These are phyloP conservation scores for Fopius arisanus DNA, from an alignment of 1,140 invertebrate genomes.

Conservation along the genomic window DNA sequence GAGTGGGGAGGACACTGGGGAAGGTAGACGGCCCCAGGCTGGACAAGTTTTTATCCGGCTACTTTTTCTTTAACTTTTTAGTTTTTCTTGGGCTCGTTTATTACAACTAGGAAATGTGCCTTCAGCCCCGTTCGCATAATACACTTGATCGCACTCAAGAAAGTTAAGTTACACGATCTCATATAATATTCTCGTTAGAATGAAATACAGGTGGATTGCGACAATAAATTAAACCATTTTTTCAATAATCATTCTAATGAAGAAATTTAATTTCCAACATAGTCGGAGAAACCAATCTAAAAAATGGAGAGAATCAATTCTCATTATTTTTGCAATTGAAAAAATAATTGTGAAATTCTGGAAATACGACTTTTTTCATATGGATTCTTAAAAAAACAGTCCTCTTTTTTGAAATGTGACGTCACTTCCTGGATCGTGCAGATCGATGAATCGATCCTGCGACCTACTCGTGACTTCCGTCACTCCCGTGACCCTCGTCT, in stretches of 20 bases:
- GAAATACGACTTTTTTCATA: too few species aligned
- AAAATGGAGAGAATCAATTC: too few species aligned
- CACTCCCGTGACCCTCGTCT: slow-evolving; percentile 51
- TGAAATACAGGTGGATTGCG: background rate
- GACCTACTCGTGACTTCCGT: slow-evolving; percentile 52
- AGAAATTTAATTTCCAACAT: background rate
- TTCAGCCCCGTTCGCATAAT: slow-evolving; percentile 36
- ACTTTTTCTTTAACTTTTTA: slow-evolving; percentile 44
- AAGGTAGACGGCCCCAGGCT: slow-evolving; percentile 51
- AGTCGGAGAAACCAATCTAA: background rate
- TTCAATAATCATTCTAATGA: background rate
- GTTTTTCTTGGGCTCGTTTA: slow-evolving; percentile 45
- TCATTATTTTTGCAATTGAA: too few species aligned
- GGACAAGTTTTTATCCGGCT: slow-evolving; percentile 56
- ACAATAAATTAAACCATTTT: background rate
- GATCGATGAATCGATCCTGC: slow-evolving; percentile 22
- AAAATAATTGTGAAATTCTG: too few species aligned
- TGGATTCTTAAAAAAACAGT: too few species aligned
- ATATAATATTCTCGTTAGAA: slow-evolving; percentile 39
- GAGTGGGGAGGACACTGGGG: slow-evolving; percentile 44
- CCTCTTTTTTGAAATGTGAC: background rate
- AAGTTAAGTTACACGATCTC: background rate
- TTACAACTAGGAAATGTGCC: slow-evolving; percentile 61
- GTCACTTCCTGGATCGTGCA: slow-evolving; percentile 21
- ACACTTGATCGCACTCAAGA: background rate